Evolutionary conservation across 2,888 invertebrate genomes (phyloP).

Genomic region (Poecilobothrus nobilitatus): DNA sequence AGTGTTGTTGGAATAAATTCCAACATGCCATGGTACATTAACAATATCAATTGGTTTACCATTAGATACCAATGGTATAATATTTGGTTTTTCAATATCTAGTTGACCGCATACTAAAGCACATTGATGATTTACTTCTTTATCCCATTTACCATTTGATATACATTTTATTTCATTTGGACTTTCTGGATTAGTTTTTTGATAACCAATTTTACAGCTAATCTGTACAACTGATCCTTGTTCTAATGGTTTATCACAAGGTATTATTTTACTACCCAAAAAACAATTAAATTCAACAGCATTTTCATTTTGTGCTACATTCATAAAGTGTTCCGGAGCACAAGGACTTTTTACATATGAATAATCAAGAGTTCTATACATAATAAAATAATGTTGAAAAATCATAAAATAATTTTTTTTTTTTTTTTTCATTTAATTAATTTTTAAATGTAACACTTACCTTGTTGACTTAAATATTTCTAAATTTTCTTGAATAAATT

Average conservation of each 20-base stretch:
- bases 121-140: constrained; percentile 26
- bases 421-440: too few species aligned
- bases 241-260: constrained; percentile 14
- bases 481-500: background rate
- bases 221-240: constrained; percentile 19
- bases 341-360: background rate
- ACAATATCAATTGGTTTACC: constrained; percentile 18
- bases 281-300: background rate
- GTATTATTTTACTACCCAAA: background rate
- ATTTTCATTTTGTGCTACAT: background rate
- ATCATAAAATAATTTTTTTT: too few species aligned
- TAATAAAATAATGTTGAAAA: background rate
- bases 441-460: background rate
- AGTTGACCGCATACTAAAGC: constrained; percentile 29
- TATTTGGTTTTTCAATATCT: constrained; percentile 12
- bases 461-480: background rate
- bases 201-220: constrained; percentile 17
- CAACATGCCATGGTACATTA: constrained; percentile 33
- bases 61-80: constrained; percentile 21
- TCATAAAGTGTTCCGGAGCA: background rate
- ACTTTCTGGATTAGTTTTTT: constrained; percentile 12
- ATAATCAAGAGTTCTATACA: background rate
- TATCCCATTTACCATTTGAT: constrained; percentile 29
- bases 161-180: constrained; percentile 24
- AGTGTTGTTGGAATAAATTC: constrained; percentile 23